phyloP scores from a whole-genome alignment of 2,113 vertebrate genomes.

The Aspiorhynchus laticeps region DNA sequence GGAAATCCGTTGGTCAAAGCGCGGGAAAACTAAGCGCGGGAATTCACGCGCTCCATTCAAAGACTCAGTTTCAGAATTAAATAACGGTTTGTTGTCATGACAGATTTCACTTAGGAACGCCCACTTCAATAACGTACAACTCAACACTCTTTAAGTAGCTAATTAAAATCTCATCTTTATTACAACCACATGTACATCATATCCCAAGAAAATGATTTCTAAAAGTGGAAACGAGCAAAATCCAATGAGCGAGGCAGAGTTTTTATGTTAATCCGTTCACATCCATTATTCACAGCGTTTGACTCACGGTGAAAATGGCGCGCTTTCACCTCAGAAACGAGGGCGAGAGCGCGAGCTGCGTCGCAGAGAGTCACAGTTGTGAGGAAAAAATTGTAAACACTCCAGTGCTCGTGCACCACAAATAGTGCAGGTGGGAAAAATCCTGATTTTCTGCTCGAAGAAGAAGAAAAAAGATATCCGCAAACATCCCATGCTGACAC shows the following conservation, averaged over 20 bases:
- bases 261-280: slow-evolving; percentile 59
- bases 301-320: slow-evolving; percentile 58
- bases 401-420: slow-evolving; percentile 38
- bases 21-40: not conserved
- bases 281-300: slow-evolving; percentile 70
- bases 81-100: not conserved
- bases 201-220: slow-evolving; percentile 66
- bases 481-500: slow-evolving; percentile 64
- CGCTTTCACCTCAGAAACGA: slow-evolving; percentile 15
- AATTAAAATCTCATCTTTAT: slow-evolving; percentile 79
- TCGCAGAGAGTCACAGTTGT: slow-evolving; percentile 23
- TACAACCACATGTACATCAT: slow-evolving; percentile 78
- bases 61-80: not conserved
- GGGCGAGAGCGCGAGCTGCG: not conserved
- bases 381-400: slow-evolving; percentile 39
- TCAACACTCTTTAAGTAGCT: slow-evolving; percentile 58
- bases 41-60: not conserved
- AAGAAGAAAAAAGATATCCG: not conserved
- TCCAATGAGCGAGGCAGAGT: not conserved
- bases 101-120: not conserved
- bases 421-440: slow-evolving; percentile 37
- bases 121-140: slow-evolving; percentile 25
- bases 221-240: slow-evolving; percentile 62
- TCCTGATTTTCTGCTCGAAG: slow-evolving; percentile 18
- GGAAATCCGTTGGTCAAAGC: not conserved